Evolutionary conservation across 2,113 vertebrate species (phyloP), one percentile per base, ranked within the genome.

Genomic region (Bagarius yarrelli): DNA sequence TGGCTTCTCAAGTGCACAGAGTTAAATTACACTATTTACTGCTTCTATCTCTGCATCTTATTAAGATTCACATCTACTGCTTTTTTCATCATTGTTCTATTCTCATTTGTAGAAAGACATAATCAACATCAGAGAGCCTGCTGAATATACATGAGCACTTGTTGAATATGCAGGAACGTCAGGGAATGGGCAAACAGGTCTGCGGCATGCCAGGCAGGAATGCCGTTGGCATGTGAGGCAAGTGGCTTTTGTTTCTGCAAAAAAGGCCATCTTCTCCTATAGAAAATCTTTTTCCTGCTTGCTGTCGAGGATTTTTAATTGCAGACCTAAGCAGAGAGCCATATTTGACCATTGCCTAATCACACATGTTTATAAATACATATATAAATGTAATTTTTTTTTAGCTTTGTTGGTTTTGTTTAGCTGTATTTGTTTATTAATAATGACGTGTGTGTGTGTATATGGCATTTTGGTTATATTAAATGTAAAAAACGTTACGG

Each of bases 131-230:
- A 91, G 88, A 90, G 87, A 84, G 79, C 44, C 66, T 83, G 84
- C 89, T 89, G 89, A 93, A 91, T 90, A 93, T 91, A 91, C 85
- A 91, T 87, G 53, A 81, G 80, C 16, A 69, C 82, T 81, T 53
- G 14, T 74, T 83, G 77, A 83, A 82, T 88, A 86, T 86, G 78
- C 87, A 75, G 71, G 27, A 50, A 50, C 76, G 32, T 70, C 74
- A 82, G 78, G 86, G 78, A 81, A 88, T 86, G 86, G 88, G 86
- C 81, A 89, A 85, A 88, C 83, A 25, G 78, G 63, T 64, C 83
- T 56, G 59, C 66, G 76, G 84, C 79, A 47, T 61, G 60, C 40
- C 47, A 30, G 61, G 30, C 63, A 72, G 77, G 66, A 27, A 55
- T 56, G 72, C 34, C 40, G 30, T 47, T 78, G 83, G 75, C 27